Percentiles rank a stretch among this genome's conserved stretches.
Conservation (phyloP, 92 coral and sea anemone genomes). For the Blastomussa wellsi region DNA sequence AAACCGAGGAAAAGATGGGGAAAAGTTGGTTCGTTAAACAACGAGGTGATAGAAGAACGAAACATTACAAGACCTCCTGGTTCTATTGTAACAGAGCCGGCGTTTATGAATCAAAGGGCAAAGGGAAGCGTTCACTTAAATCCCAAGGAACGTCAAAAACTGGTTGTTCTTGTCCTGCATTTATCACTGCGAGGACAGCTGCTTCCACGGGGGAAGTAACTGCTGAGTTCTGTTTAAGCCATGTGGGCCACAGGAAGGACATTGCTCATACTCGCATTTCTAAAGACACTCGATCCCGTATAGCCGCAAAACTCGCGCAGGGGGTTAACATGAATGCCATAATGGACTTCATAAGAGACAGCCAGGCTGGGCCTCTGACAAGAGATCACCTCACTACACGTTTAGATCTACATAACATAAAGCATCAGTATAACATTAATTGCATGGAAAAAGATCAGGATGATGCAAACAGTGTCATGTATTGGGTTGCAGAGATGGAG, state of each 20-base stretch:
- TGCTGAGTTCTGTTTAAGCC: conserved; percentile 43
- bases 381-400: conserved; percentile 38
- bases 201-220: conserved; percentile 35
- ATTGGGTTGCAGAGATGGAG: conserved; percentile 24
- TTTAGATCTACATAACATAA: conserved; percentile 34
- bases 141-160: conserved; percentile 48
- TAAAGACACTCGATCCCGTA: conserved; percentile 27
- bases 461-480: conserved; percentile 20
- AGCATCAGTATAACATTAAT: conserved; percentile 42
- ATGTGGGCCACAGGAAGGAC: conserved; percentile 47
- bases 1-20: conserved; percentile 13
- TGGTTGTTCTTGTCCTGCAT: conserved; percentile 42
- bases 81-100: conserved; percentile 33
- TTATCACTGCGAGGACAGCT: conserved; percentile 36
- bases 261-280: conserved; percentile 19
- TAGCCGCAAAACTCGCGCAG: conserved; percentile 35
- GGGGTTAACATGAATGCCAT: conserved; percentile 41
- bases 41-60: conserved; percentile 4
- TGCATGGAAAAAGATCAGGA: conserved; percentile 19
- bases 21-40: conserved; percentile 35
- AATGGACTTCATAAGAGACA: conserved; percentile 33
- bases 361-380: conserved; percentile 11
- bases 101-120: conserved; percentile 11
- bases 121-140: conserved; percentile 30
- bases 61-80: conserved; percentile 26